Evolutionary conservation across 2,888 invertebrate species (phyloP).

Genomic region (Ectemnius lituratus): DNA sequence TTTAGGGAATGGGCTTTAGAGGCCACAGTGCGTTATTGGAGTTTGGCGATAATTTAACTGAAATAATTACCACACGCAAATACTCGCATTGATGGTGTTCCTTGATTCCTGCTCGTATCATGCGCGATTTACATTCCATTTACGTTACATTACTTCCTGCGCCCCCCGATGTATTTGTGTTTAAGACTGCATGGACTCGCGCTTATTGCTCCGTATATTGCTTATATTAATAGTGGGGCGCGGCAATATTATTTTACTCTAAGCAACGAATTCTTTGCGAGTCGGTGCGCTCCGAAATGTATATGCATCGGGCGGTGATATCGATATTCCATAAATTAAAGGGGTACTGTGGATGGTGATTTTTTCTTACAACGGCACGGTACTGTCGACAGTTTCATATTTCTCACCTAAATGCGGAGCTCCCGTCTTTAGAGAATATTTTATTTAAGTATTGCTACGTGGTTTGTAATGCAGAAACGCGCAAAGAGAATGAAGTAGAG

Average conservation of each 20-base stretch:
- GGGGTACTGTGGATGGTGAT: background rate
- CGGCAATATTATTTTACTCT: constrained; percentile 30
- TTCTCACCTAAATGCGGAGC: too few relatives aligned
- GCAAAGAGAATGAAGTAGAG: background rate
- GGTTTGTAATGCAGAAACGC: too few relatives aligned
- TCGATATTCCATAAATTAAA: constrained; percentile 7
- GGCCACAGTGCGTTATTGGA: background rate
- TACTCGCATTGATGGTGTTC: constrained; percentile 22
- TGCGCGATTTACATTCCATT: constrained; percentile 33
- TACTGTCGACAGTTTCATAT: background rate
- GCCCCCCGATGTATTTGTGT: constrained; percentile 17
- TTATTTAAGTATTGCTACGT: too few relatives aligned
- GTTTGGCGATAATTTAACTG: constrained; percentile 12
- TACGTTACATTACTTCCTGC: background rate
- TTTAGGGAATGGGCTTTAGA: too few relatives aligned
- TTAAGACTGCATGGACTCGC: background rate
- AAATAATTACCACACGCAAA: constrained; percentile 3
- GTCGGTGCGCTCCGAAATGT: background rate
- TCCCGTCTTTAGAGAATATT: too few relatives aligned
- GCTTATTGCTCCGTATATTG: constrained; percentile 16
- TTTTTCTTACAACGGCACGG: background rate
- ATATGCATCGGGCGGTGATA: background rate
- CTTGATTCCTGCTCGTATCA: constrained; percentile 16
- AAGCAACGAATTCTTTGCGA: constrained; percentile 11
- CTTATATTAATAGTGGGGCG: constrained; percentile 17